Conservation (phyloP, 2,797 vertebrate genomes). For the Rhinoraja longicauda region DNA sequence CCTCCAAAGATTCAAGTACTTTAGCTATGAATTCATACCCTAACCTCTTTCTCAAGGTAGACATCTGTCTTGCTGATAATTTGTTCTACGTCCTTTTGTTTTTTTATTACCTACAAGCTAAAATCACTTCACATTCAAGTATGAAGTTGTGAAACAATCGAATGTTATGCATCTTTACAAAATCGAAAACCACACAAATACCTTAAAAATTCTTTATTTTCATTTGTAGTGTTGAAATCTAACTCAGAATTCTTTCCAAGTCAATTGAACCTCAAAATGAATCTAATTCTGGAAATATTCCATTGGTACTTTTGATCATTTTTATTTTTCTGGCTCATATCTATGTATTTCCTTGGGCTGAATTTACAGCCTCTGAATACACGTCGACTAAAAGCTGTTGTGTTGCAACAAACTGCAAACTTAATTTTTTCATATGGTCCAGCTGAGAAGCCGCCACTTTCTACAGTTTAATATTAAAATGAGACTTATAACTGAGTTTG, state of each 20-base stretch:
- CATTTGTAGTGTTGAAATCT: background rate
- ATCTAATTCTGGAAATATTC: background rate
- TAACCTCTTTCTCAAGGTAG: background rate
- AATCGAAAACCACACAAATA: background rate
- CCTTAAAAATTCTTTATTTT: background rate
- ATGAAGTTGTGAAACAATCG: background rate
- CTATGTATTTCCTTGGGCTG: background rate
- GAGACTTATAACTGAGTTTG: background rate
- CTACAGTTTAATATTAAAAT: background rate
- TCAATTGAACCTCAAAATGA: background rate
- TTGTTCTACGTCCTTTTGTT: background rate
- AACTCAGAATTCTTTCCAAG: background rate
- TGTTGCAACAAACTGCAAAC: background rate
- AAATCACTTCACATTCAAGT: background rate
- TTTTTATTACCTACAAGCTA: too few relatives aligned
- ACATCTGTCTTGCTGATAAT: background rate
- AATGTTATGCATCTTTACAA: background rate
- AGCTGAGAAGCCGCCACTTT: background rate
- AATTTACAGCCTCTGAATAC: background rate
- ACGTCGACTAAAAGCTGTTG: background rate
- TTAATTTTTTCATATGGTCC: slow-evolving; percentile 12
- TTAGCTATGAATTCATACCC: background rate
- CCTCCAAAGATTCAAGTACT: background rate
- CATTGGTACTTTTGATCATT: background rate
- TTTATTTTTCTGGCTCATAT: background rate